Base-by-base conservation (phyloP, 2,797 vertebrate species). In the Crocodylus rhombifer region DNA sequence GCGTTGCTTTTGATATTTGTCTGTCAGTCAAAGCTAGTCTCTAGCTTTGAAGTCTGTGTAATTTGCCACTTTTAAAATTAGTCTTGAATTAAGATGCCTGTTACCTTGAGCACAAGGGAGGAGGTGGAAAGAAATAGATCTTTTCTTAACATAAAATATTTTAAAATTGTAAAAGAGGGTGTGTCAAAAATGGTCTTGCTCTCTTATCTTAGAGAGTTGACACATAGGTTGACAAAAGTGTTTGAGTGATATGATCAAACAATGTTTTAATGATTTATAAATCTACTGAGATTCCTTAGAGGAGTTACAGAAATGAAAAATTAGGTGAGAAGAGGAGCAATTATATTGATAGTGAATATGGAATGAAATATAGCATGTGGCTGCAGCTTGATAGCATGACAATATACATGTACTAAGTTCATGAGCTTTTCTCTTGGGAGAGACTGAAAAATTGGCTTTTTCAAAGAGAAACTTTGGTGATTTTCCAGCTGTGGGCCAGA, bases 231-330 rank as follows among this genome's bases (percentile, higher is more conserved):
- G 80, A 90, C 1, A 21, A 94, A 96, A 80, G 58, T 85, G 20
- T 64, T 78, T 87, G 80, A 93, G 51, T 93, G 96, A 86, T 94
- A 78, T n/a, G 82, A 96, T 95, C 92, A 95, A 94, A 93, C 78
- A 89, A 61, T 93, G 55, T 96, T 97, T 97, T 92, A 88, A 58
- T 90, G 94, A 91, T 75, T 89, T 85, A 73, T 90, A 94, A 95
- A 88, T 95, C 79, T 96, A 95, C 95, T 93, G 77, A 96, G 58
- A 85, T 91, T 90, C 77, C 10, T 67, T 82, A 95, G 62, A 89
- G 30, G 14, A 91, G 16, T n/a, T 79, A 82, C 21, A n/a, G 86
- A 91, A 77, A 88, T 87, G 60, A 93, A 91, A 82, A 69, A 77
- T 95, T 86, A 76, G 56, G 87, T 95, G 87, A 21, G 77, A 90